These are phyloP conservation scores for Echeneis naucrates DNA, from an alignment of 2,797 vertebrate genomes.

Conservation along the genomic window DNA sequence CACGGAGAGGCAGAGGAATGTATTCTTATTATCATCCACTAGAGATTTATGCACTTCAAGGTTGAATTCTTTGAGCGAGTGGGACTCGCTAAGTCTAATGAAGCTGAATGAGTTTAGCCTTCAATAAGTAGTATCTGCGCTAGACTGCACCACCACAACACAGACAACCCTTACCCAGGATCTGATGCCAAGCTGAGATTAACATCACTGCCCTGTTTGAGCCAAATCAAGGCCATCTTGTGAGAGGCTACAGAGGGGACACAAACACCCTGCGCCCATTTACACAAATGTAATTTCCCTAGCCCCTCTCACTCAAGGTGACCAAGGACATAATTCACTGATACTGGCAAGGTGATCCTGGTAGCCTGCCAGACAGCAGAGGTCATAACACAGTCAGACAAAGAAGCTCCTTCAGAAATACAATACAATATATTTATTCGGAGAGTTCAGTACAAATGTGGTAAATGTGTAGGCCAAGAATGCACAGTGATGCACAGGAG, in stretches of 20 bases:
- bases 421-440: conserved; percentile 45
- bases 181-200: conserved; percentile 78
- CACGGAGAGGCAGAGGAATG: conserved; percentile 61
- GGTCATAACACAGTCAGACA: conserved; percentile 15
- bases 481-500: conserved; percentile 39
- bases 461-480: conserved; percentile 21
- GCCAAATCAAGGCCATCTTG: conserved; percentile 78
- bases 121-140: conserved; percentile 65
- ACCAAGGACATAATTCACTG: conserved; percentile 77
- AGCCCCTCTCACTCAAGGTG: conserved; percentile 78
- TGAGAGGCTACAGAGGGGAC: conserved; percentile 59
- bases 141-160: conserved; percentile 44
- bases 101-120: conserved; percentile 81
- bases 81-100: conserved; percentile 80
- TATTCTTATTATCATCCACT: conserved; percentile 75
- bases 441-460: not conserved
- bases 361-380: conserved; percentile 43
- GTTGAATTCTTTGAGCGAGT: conserved; percentile 75
- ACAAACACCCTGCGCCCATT: conserved; percentile 68
- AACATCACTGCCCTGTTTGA: conserved; percentile 73
- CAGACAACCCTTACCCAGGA: conserved; percentile 59
- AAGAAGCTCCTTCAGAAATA: conserved; percentile 14
- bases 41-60: conserved; percentile 79
- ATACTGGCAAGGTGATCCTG: conserved; percentile 50
- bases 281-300: conserved; percentile 80